Evolutionary conservation across 1,140 invertebrate species (phyloP), one percentile per base, ranked within the genome.

Genomic region (Hylaeus volcanicus): DNA sequence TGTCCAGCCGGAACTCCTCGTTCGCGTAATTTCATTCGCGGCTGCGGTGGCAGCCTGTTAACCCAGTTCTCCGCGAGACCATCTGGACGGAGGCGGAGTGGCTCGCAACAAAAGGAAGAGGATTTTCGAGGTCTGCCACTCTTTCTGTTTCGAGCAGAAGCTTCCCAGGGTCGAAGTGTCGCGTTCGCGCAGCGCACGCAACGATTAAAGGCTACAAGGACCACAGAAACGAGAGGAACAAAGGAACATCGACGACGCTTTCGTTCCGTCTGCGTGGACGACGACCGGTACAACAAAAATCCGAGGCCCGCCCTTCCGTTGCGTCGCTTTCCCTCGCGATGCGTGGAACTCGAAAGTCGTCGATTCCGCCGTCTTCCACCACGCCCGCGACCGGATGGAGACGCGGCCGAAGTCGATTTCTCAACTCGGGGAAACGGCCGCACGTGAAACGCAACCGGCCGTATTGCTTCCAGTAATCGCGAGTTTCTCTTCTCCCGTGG

Each of bases 381-480:
- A 53, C 83, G 72, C 66, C 53, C 58, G 68, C 53, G 53, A 85
- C 84, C 84, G 85, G 85, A 86, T 83, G 85, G 75, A 71, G 72
- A 73, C 75, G 75, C 58, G 55, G 70, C 41, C 65, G 65, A 63
- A 72, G 74, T 69, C 79, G 85, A 86, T 85, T 86, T 83, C 85
- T 79, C 83, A 86, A 86, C 51, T 43, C 79, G 79, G 73, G 45
- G 83, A 85, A 86, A 86, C 84, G 74, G 58, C 58, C 58, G 61
- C 39, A 48, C 56, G 63, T 66, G 77, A 84, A 84, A 86, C 74
- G 69, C 79, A 82, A 69, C 79, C 74, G 79, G 68, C 61, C 60
- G 72, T 85, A 68, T 77, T 82, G 82, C 70, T 60, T 2, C 72
- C 53, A 51, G 48, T 85, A 81, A 85, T 85, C 82, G 64, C 74